These are phyloP conservation scores for Lutraria lutraria DNA, from an alignment of 2,888 invertebrate species.

Conservation along the genomic window DNA sequence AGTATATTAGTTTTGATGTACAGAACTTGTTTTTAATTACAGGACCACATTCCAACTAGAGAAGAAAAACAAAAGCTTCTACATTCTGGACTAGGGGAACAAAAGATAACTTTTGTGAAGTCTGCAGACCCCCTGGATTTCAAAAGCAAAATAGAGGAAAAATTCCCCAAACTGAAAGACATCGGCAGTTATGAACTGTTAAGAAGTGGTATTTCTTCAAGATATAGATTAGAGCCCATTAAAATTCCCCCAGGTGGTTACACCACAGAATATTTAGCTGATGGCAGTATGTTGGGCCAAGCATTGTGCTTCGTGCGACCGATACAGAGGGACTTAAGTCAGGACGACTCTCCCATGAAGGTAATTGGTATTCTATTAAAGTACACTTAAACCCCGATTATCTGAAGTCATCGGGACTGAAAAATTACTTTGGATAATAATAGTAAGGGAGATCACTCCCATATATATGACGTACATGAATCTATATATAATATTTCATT, in stretches of 20 bases:
- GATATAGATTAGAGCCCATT: conserved; percentile 23
- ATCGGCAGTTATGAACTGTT: conserved; percentile 35
- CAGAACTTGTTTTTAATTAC: conserved; percentile 30
- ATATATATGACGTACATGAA: too few relatives aligned
- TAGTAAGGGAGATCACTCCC: too few relatives aligned
- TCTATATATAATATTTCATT: too few relatives aligned
- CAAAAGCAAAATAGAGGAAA: conserved; percentile 32
- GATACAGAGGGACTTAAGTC: conserved; percentile 41
- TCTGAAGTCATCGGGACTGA: too few relatives aligned
- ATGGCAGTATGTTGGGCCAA: conserved; percentile 51
- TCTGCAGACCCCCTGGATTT: neutral
- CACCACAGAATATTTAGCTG: conserved; percentile 32
- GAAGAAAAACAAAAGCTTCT: conserved; percentile 39
- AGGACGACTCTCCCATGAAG: too few relatives aligned
- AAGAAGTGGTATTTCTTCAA: conserved; percentile 16
- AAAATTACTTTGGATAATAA: too few relatives aligned
- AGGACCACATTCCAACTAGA: conserved; percentile 42
- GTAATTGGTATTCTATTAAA: too few relatives aligned
- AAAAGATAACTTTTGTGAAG: conserved; percentile 36
- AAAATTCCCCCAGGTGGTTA: conserved; percentile 28
- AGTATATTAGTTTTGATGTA: too few relatives aligned
- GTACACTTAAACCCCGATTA: too few relatives aligned
- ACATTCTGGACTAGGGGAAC: conserved; percentile 40
- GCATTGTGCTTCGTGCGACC: conserved; percentile 42
- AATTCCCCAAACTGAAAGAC: conserved; percentile 23